Base-by-base conservation (phyloP, 2,888 invertebrate species). In the Eupsilia transversa region DNA sequence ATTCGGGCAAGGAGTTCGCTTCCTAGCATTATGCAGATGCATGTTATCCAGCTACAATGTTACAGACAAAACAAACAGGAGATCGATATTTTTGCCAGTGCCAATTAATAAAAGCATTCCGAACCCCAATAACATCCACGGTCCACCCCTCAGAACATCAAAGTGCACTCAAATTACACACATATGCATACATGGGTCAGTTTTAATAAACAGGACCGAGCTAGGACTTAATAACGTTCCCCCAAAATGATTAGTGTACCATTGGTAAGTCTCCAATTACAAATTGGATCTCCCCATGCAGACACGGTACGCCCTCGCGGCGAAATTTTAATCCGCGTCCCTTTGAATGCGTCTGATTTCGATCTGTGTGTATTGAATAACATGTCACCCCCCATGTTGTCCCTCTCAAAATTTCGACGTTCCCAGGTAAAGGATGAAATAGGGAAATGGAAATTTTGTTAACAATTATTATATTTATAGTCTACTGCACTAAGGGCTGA, bases 321-420 rank as follows among this genome's bases (percentile, higher is more conserved):
- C 64, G 20, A 56, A 43, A 59, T 77, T 69, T 72, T 61, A 80
- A 77, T 72, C 71, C 60, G 41, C 27, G 17, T 49, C 68, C 33
- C 52, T 61, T 46, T 60, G 30, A 77, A 14, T 12, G 17, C 0
- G 35, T 20, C n/a, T 33, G 12, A 20, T 69, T 77, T 77, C 52
- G 56, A 77, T 76, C 60, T 38, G 27, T 76, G 59, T 52, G 27
- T 74, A 38, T 79, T 77, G 59, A 80, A 82, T 80, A 65, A 68
- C 27, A 33, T 30, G 43, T 23, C 61, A 38, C 59, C 77, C 77
- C 68, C 60, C 54, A n/a, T 35, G 46, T 64, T 67, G 59, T 56
- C 67, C 56, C 72, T 65, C 6, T 43, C 49, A 23, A 56, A 68
- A 35, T 46, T 52, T 60, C 14, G 23, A 38, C 27, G 30, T 59